Conservation (phyloP, 2,113 vertebrate genomes). For the Seriola rivoliana region DNA sequence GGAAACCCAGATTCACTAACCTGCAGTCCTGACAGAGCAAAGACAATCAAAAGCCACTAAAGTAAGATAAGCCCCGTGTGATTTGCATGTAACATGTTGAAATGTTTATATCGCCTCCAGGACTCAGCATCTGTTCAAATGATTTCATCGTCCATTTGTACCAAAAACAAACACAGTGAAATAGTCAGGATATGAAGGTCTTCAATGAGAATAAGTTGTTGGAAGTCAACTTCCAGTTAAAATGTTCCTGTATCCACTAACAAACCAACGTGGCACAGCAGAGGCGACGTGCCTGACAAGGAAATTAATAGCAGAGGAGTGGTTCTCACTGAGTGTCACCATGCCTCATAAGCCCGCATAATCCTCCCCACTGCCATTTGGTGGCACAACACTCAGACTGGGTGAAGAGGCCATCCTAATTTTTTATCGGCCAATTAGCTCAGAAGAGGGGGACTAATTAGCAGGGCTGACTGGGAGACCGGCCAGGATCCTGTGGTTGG, state of each 20-base stretch:
- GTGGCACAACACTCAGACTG: slow-evolving; percentile 74
- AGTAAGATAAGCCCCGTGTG: slow-evolving; percentile 29
- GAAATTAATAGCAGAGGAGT: slow-evolving; percentile 70
- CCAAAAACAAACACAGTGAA: neutral
- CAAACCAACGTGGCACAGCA: slow-evolving; percentile 50
- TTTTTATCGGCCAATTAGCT: slow-evolving; percentile 83
- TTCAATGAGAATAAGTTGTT: slow-evolving; percentile 23
- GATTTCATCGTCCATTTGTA: slow-evolving; percentile 33
- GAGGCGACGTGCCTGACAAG: slow-evolving; percentile 49
- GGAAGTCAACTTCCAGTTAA: slow-evolving; percentile 21
- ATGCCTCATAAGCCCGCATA: slow-evolving; percentile 75
- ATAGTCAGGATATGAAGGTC: neutral
- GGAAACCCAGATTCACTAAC: slow-evolving; percentile 17
- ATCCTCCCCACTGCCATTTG: slow-evolving; percentile 74
- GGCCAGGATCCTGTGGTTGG: slow-evolving; percentile 76
- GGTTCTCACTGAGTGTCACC: slow-evolving; percentile 69
- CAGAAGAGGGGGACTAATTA: slow-evolving; percentile 80
- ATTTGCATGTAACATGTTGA: slow-evolving; percentile 35
- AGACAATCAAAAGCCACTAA: slow-evolving; percentile 32
- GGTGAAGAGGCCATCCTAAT: slow-evolving; percentile 81
- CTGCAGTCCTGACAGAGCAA: slow-evolving; percentile 1
- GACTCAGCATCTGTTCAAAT: slow-evolving; percentile 23
- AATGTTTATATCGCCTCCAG: slow-evolving; percentile 21
- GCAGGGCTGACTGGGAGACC: slow-evolving; percentile 76
- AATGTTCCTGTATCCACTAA: slow-evolving; percentile 32